Conservation (phyloP, 2,797 vertebrate genomes). For the Manis javanica region DNA sequence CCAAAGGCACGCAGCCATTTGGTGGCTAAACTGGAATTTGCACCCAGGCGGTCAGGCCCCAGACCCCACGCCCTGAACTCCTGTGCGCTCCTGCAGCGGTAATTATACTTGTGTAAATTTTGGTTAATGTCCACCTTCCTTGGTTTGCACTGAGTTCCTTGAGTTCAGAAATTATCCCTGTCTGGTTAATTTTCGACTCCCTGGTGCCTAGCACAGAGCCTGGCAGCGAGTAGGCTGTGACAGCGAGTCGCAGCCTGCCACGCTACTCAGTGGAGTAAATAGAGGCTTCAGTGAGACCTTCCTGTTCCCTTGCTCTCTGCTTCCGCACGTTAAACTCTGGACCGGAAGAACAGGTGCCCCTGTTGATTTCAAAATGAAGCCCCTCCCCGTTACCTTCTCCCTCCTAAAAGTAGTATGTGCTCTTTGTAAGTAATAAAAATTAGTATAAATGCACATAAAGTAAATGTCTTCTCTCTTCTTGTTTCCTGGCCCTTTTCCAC, state of each 20-base stretch:
- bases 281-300: neutral
- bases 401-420: neutral
- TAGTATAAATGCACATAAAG: neutral
- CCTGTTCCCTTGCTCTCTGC: neutral
- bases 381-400: neutral
- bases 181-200: constrained; percentile 33
- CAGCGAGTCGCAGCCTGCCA: neutral
- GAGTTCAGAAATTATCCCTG: neutral
- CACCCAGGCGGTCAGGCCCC: neutral
- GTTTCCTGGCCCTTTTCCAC: neutral
- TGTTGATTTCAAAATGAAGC: constrained; percentile 32
- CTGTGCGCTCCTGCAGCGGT: neutral
- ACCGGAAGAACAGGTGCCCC: neutral
- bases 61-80: neutral
- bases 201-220: neutral
- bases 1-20: neutral
- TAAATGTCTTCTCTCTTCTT: neutral
- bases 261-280: neutral
- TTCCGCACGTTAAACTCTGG: neutral
- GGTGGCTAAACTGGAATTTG: constrained; percentile 3
- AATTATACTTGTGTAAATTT: neutral
- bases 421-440: neutral
- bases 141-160: neutral
- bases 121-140: neutral
- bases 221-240: neutral